Base-by-base conservation (phyloP, 2,888 invertebrate genomes). In the Apocheima hispidaria region DNA sequence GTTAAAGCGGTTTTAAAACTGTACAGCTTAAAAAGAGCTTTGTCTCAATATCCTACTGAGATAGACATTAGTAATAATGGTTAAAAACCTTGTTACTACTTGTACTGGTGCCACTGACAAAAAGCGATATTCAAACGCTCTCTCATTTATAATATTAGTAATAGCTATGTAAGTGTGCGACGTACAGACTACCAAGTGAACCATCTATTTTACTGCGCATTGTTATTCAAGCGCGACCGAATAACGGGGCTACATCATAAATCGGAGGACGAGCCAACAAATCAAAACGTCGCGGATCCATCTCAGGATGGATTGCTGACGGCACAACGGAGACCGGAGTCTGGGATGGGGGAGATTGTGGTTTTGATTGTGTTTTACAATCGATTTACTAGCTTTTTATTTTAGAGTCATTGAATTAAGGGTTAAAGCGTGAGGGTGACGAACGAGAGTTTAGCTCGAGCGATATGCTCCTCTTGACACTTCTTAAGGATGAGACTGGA, bases 271-370 rank as follows among this genome's bases (percentile, higher is more conserved):
- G 44, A 33, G 60, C 49, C 55, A 55, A 59, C 63, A 63, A 60
- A 59, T 66, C 61, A 63, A 59, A 59, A 26, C 28, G 61, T 44
- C 54, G 51, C 35, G 40, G 48, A 64, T 62, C 56, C 61, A 63
- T 63, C 63, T 56, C 46, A 20, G 43, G 26, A 38, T 48, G 56
- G 44, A 56, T 53, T 49, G 60, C 54, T 60, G 60, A 51, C 59
- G 51, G 18, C 28, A 7, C 28, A 9, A 18, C 28, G 14, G 28
- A 10, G 28, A 21, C 4, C n/a, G 36, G 9, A 18, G 36, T 16
- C 4, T 12, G 18, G 36, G n/a, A n/a, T 12, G 3, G 21, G 33
- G 35, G 21, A 1, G 18, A 1, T 3, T 30, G 16, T 10, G 46
- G 46, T 5, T 23, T 12, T 2, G 21, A 23, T 36, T 35, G 35